Evolutionary conservation across 2,113 vertebrate species (phyloP).

Genomic region (Pimephales promelas): DNA sequence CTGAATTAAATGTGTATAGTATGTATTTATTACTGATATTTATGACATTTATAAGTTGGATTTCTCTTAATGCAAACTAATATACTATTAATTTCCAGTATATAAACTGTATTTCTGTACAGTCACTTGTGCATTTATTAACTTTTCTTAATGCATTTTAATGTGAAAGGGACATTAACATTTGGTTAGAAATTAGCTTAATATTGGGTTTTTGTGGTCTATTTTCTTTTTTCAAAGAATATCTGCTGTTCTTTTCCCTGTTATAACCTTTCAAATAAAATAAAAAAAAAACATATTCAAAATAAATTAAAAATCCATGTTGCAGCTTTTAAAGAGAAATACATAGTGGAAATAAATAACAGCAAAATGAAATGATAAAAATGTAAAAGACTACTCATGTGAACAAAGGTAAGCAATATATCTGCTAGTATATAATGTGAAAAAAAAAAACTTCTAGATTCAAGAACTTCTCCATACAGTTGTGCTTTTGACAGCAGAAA

Average conservation of each 20-base stretch:
- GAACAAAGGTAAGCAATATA: background rate
- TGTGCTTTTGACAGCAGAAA: conserved; percentile 27
- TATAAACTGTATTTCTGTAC: too few relatives aligned
- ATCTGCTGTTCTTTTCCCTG: too few relatives aligned
- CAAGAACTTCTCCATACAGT: background rate
- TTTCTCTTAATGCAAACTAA: too few relatives aligned
- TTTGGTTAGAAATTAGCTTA: background rate
- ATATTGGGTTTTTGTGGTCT: background rate
- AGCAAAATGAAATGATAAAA: too few relatives aligned
- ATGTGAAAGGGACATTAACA: background rate
- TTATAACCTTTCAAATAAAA: background rate
- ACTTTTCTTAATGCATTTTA: background rate
- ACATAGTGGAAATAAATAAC: background rate
- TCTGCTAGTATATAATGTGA: background rate
- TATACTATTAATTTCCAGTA: background rate
- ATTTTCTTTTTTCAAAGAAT: background rate
- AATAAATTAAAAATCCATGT: background rate
- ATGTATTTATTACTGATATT: too few relatives aligned
- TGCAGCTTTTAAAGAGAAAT: background rate
- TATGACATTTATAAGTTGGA: too few relatives aligned
- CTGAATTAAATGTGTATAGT: too few relatives aligned
- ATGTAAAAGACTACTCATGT: background rate
- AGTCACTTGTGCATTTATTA: background rate
- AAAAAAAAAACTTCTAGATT: background rate
- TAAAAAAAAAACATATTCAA: too few relatives aligned